Percentiles rank a stretch among this genome's conserved stretches.
phyloP scores from a whole-genome alignment of 2,113 vertebrate species.

The Axis porcinus region DNA sequence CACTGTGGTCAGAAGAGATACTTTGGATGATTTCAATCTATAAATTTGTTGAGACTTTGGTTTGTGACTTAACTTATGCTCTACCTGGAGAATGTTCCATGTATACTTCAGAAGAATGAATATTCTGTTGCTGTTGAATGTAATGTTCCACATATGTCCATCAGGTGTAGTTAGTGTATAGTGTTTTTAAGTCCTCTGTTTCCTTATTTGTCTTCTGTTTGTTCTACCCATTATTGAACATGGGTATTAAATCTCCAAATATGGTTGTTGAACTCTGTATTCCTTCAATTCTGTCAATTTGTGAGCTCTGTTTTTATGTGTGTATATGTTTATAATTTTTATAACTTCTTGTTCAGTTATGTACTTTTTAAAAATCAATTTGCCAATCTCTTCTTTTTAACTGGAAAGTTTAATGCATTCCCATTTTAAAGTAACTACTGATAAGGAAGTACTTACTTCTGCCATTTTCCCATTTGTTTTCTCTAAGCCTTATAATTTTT shows the following conservation, averaged over 20 bases:
- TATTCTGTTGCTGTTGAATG: neutral
- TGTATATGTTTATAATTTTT: neutral
- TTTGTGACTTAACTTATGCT: neutral
- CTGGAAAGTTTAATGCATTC: neutral
- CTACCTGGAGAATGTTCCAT: neutral
- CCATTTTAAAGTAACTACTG: neutral
- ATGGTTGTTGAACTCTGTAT: neutral
- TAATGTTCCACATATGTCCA: neutral
- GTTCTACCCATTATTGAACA: neutral
- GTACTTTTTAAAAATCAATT: neutral
- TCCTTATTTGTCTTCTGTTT: neutral
- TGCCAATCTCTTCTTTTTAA: neutral
- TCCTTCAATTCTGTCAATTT: neutral
- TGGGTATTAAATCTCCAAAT: neutral
- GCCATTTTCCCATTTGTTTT: neutral
- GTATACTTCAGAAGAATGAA: neutral
- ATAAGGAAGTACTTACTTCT: neutral
- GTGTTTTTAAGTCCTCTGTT: neutral
- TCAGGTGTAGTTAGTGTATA: neutral
- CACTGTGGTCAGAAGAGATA: neutral
- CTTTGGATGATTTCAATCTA: neutral
- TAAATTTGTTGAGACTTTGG: neutral
- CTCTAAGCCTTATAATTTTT: neutral
- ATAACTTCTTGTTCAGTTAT: neutral
- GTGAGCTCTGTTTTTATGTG: neutral